Conservation (phyloP, 2,113 vertebrate species). For the Salvator merianae region DNA sequence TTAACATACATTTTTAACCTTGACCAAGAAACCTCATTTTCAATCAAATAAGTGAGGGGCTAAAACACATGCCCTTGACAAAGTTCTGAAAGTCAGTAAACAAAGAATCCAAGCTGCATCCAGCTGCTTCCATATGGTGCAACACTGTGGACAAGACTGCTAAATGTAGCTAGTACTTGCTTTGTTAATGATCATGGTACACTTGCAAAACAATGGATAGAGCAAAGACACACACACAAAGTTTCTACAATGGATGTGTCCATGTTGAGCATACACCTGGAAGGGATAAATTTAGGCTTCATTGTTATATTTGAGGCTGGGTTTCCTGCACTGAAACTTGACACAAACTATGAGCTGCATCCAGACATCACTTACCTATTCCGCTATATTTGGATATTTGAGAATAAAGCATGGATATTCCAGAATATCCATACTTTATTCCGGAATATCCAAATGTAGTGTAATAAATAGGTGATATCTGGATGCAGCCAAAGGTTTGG, state of each 20-base stretch:
- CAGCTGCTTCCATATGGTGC: neutral
- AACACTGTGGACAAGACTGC: too few relatives aligned
- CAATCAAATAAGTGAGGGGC: neutral
- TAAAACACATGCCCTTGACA: slow-evolving; percentile 3
- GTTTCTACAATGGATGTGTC: neutral
- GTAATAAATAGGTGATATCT: too few relatives aligned
- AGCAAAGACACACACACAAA: neutral
- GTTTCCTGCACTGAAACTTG: neutral
- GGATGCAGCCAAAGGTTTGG: too few relatives aligned
- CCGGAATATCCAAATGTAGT: too few relatives aligned
- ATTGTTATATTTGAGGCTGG: neutral
- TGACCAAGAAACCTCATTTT: neutral
- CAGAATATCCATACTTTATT: too few relatives aligned
- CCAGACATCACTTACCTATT: too few relatives aligned
- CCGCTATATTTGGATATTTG: too few relatives aligned
- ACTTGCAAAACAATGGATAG: too few relatives aligned
- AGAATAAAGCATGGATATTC: too few relatives aligned
- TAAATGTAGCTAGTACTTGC: neutral
- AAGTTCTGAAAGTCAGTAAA: slow-evolving; percentile 6
- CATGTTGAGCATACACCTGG: neutral
- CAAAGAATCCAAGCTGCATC: neutral
- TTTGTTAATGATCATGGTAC: neutral
- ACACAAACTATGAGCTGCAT: too few relatives aligned
- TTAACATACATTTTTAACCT: slow-evolving; percentile 5
- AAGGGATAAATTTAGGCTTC: neutral